These are phyloP conservation scores for Diorhabda carinulata DNA, from an alignment of 1,140 invertebrate genomes.

Conservation along the genomic window DNA sequence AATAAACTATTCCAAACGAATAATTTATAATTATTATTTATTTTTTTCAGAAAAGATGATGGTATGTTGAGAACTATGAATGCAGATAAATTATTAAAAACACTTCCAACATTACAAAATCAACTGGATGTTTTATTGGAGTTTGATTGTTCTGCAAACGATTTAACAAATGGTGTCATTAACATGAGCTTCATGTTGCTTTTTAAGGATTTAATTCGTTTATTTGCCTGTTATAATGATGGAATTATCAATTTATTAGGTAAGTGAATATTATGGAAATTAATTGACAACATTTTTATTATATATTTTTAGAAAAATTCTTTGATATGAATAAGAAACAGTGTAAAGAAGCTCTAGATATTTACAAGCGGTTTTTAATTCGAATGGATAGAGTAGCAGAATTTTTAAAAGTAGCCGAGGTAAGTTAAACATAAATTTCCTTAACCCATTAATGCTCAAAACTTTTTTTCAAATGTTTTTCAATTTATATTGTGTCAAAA, in stretches of 20 bases:
- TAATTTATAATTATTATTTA: slow-evolving; percentile 6
- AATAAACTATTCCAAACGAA: neutral
- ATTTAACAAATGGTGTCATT: slow-evolving; percentile 97
- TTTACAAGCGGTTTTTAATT: slow-evolving; percentile 98
- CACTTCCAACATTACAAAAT: slow-evolving; percentile 89
- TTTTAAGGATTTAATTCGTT: slow-evolving; percentile 95
- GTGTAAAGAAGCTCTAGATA: slow-evolving; percentile 93
- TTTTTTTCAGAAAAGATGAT: slow-evolving; percentile 83
- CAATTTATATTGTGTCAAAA: too few relatives aligned
- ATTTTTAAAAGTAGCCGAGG: slow-evolving; percentile 95
- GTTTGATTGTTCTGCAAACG: slow-evolving; percentile 96
- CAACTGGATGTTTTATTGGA: slow-evolving; percentile 94
- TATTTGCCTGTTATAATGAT: slow-evolving; percentile 99
- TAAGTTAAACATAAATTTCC: slow-evolving; percentile 37
- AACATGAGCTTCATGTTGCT: slow-evolving; percentile 98
- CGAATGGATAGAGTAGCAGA: slow-evolving; percentile 98
- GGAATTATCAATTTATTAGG: slow-evolving; percentile 97
- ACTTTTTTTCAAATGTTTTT: too few relatives aligned
- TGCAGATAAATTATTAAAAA: slow-evolving; percentile 95
- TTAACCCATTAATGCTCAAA: neutral
- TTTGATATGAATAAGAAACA: slow-evolving; percentile 99
- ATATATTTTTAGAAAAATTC: slow-evolving; percentile 76
- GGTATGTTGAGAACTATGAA: slow-evolving; percentile 95
- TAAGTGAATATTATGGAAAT: slow-evolving; percentile 41
- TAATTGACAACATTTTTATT: slow-evolving; percentile 3